Percentiles rank a stretch among this genome's conserved stretches.
These are phyloP conservation scores for Calosoma granatense DNA, from an alignment of 1,140 invertebrate species.

Conservation along the genomic window DNA sequence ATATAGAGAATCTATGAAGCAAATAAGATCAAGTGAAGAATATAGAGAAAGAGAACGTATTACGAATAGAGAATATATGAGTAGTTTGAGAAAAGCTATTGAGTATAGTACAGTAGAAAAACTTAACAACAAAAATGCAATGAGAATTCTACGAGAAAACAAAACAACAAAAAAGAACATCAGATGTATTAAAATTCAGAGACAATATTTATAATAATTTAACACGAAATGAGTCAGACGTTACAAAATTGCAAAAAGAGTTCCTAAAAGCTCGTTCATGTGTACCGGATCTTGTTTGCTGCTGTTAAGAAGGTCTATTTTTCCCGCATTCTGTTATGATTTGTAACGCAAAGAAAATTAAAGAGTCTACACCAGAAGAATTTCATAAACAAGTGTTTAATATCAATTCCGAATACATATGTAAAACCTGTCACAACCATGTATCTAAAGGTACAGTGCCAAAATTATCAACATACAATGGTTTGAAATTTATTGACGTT, in stretches of 20 bases:
- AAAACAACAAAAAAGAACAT: neutral
- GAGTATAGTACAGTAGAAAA: too few relatives aligned
- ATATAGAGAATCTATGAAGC: too few relatives aligned
- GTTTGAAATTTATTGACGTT: constrained; percentile 2
- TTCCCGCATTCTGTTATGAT: neutral
- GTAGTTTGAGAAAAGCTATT: too few relatives aligned
- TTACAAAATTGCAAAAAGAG: neutral
- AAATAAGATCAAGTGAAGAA: too few relatives aligned
- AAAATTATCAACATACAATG: constrained; percentile 2
- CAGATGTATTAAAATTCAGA: neutral
- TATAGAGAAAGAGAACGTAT: too few relatives aligned
- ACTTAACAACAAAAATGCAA: too few relatives aligned
- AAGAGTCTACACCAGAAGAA: neutral
- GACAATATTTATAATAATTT: neutral
- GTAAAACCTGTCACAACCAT: constrained; percentile 5
- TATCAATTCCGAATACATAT: neutral
- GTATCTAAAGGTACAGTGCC: constrained; percentile 12
- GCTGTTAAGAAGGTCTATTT: neutral
- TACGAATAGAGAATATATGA: too few relatives aligned
- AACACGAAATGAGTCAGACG: neutral
- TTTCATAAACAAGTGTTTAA: neutral
- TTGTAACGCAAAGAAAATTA: neutral
- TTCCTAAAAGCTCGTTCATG: neutral
- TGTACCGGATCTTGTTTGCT: neutral
- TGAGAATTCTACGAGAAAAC: neutral